Evolutionary conservation across 1,140 invertebrate genomes (phyloP).

Genomic region (Pseudoatta argentina): DNA sequence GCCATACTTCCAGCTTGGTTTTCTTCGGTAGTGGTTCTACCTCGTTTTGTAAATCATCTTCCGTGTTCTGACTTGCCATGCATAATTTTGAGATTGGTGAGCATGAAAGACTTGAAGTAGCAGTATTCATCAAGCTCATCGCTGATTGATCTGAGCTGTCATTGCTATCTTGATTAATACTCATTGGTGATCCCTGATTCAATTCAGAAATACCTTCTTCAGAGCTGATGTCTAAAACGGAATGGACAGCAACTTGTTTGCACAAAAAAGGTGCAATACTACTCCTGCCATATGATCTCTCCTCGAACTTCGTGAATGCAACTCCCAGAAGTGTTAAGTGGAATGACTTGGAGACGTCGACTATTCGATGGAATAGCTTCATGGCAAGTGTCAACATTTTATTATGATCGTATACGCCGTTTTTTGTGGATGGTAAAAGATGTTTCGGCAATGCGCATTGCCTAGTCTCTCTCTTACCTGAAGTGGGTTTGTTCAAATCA

Average conservation of each 20-base stretch:
- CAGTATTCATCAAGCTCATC: conserved; percentile 21
- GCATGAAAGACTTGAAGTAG: conserved; percentile 68
- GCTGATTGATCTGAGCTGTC: conserved; percentile 73
- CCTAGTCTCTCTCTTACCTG: conserved; percentile 90
- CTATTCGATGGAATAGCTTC: conserved; percentile 91
- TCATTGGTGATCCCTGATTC: conserved; percentile 82
- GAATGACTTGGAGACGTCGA: conserved; percentile 91
- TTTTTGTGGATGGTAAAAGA: conserved; percentile 87
- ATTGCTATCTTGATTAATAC: conserved; percentile 82
- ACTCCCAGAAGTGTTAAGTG: conserved; percentile 92
- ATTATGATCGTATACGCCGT: conserved; percentile 87
- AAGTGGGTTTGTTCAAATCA: conserved; percentile 87
- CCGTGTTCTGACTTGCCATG: conserved; percentile 69
- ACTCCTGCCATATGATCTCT: conserved; percentile 88
- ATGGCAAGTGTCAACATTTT: conserved; percentile 91
- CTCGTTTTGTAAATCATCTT: conserved; percentile 87
- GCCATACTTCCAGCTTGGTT: conserved; percentile 86
- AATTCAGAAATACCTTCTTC: conserved; percentile 79
- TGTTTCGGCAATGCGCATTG: conserved; percentile 90
- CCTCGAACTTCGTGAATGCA: conserved; percentile 92
- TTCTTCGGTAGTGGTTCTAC: conserved; percentile 91
- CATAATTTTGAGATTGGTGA: conserved; percentile 74
- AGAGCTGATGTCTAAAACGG: conserved; percentile 87
- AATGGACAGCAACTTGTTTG: conserved; percentile 90
- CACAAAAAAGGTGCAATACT: conserved; percentile 91